Evolutionary conservation across 2,113 vertebrate genomes (phyloP).

Genomic region (Oreochromis spilurus): DNA sequence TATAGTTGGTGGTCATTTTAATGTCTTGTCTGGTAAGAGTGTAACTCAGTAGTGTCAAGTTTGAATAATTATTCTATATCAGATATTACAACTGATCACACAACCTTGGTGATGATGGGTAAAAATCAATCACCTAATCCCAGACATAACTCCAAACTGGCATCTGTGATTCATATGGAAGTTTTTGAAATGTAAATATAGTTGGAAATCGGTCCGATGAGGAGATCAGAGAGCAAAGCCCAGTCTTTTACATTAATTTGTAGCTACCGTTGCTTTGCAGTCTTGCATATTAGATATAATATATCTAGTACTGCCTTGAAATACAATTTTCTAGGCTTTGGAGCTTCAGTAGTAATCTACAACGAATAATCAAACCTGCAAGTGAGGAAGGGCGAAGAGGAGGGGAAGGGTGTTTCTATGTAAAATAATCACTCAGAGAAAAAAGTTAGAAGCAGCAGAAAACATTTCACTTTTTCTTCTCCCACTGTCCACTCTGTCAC

Average conservation of each 20-base stretch:
- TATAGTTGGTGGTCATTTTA: not conserved
- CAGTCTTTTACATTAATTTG: not conserved
- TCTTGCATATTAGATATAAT: not conserved
- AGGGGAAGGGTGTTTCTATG: not conserved
- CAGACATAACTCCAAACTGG: not conserved
- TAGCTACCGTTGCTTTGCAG: not conserved
- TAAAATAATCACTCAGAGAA: not conserved
- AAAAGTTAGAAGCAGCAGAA: not conserved
- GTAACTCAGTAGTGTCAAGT: not conserved
- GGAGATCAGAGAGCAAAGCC: not conserved
- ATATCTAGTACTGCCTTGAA: not conserved
- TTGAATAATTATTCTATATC: not conserved
- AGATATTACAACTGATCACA: not conserved
- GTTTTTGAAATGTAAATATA: not conserved
- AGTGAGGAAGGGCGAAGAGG: not conserved
- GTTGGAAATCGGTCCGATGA: not conserved
- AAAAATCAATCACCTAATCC: not conserved
- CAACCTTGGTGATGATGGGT: not conserved
- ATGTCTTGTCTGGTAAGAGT: not conserved
- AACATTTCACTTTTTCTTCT: not conserved
- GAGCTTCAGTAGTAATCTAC: not conserved
- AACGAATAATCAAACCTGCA: not conserved
- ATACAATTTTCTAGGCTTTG: not conserved
- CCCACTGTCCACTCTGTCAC: not conserved
- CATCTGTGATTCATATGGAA: not conserved